Base-by-base conservation (phyloP, 2,888 invertebrate species). In the Teinopalpus imperialis region DNA sequence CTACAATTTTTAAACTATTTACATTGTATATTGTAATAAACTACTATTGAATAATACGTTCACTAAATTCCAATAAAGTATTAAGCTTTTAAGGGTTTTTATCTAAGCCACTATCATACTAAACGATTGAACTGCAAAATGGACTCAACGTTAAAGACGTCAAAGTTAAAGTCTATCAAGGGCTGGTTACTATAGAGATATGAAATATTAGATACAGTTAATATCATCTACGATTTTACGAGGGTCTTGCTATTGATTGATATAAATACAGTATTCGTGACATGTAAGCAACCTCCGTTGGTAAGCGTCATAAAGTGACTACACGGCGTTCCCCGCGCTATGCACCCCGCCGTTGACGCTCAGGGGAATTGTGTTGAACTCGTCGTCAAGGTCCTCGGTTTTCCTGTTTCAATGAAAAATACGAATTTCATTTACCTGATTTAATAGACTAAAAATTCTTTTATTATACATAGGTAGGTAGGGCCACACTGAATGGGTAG, bases 351-450 rank as follows among this genome's bases (percentile, higher is more conserved):
- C 88, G 65, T 88, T 88, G 34, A 66, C 74, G 59, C 67, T 87
- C 48, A 88, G 70, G 49, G 88, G 88, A 62, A 88, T 88, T 56
- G 88, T 88, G 78, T 88, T 88, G 69, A 87, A 87, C 55, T 88
- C 88, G 34, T 88, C 88, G 24, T 88, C 88, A 42, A 80, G 53
- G 24, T 88, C 88, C 31, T 88, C 88, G 53, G 71, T 74, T 88
- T 88, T 88, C 61, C 88, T 88, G 82, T 36, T 49, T 53, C 64
- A 12, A 36, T 3, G 2, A 20, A 29, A 39, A 14, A 13, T 2
- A 3, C 12, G 2, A 9, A 32, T 16, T 16, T 3, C 2, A 16
- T 3, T 16, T 16, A 16, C 16, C 16, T 16, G n/a, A n/a, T n/a
- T n/a, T n/a, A n/a, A n/a, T n/a, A n/a, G n/a, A n/a, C n/a, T n/a